Conservation (phyloP, 2,113 vertebrate genomes). For the Eptesicus fuscus region DNA sequence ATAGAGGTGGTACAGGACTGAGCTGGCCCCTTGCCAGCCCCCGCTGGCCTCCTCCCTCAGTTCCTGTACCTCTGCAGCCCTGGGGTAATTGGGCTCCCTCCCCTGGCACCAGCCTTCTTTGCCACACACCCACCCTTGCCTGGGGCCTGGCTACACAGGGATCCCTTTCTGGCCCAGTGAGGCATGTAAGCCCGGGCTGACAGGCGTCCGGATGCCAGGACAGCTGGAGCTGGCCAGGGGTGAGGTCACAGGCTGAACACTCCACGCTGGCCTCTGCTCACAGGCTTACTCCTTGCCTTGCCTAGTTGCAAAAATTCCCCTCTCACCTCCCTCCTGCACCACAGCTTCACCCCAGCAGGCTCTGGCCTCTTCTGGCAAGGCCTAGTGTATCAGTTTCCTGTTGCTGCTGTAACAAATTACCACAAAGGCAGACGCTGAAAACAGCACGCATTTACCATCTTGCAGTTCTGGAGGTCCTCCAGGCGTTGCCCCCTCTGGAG, state of each 20-base stretch:
- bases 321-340: not conserved
- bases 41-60: not conserved
- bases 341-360: not conserved
- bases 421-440: not conserved
- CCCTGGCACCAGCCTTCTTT: constrained; percentile 6
- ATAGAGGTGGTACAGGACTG: not conserved
- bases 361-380: not conserved
- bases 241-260: constrained; percentile 64
- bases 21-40: not conserved
- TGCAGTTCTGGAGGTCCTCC: not conserved
- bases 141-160: constrained; percentile 36
- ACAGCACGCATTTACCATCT: not conserved
- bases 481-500: not conserved
- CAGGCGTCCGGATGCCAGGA: constrained; percentile 62
- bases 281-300: not conserved
- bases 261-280: not conserved
- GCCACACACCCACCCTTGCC: constrained; percentile 47
- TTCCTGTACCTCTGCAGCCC: not conserved
- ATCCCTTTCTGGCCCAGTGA: constrained; percentile 70
- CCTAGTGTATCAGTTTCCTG: not conserved
- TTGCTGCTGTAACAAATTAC: not conserved
- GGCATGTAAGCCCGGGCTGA: constrained; percentile 62
- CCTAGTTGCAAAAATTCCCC: not conserved
- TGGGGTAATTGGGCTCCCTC: not conserved
- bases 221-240: constrained; percentile 56